Base-by-base conservation (phyloP, 2,888 invertebrate species). In the Pyrochroa serraticornis region DNA sequence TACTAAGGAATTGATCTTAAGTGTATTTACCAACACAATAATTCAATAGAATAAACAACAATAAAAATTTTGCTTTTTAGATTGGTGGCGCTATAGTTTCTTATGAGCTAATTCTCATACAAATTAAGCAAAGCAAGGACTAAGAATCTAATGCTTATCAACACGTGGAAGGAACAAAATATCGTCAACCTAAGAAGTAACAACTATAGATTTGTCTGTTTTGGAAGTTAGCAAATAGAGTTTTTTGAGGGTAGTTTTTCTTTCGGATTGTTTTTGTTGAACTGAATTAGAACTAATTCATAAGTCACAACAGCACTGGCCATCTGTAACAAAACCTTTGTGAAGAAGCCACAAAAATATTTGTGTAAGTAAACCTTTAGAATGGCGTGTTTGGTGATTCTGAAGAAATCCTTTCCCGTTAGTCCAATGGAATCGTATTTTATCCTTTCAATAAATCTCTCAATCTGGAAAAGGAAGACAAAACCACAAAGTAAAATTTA, bases 341-440 rank as follows among this genome's bases (percentile, higher is more conserved):
- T 42, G 0, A 42, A 14, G 1, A n/a, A 8, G n/a, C n/a, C n/a
- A n/a, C 31, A 31, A 7, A 0, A 30, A 42, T 31, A 2, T 31
- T 38, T 9, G 1, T 7, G 7, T 10, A 22, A 22, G 30, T 36
- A 47, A 6, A 59, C 54, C 13, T 49, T 59, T 22, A 59, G 36
- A 13, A 59, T 37, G 7, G 50, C 34, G 30, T 41, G 8, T 50
- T 42, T 49, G 0, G 49, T 54, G 7, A 59, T 54, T 33, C 10
- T 9, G 10, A 59, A 59, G 7, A 59, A 36, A 13, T 36, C 33
- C 14, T 46, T 59, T 14, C 59, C 59, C n/a, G 53, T 54, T 31
- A 59, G 36, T 22, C 53, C 45, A 10, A 36, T 34, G 6, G 10
- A 14, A 37, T 45, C 41, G 13, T 50, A 59, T 36, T 46, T 35